phyloP scores from a whole-genome alignment of 2,113 vertebrate genomes.

The Apeltes quadracus region DNA sequence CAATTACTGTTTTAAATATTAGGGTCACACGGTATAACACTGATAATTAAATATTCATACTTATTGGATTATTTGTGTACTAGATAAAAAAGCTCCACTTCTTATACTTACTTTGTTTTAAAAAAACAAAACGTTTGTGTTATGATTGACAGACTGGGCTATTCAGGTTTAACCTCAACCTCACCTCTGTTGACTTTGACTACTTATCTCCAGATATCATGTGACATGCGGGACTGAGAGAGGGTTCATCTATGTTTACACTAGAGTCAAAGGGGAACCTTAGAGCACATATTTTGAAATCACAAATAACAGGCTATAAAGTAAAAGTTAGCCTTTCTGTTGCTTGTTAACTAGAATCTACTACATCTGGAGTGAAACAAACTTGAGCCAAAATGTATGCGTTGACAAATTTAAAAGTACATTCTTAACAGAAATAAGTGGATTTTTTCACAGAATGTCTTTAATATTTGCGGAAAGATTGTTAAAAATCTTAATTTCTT shows the following conservation, averaged over 20 bases:
- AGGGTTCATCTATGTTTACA: neutral
- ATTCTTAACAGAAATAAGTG: neutral
- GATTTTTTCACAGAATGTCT: neutral
- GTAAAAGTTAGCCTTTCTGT: too few relatives aligned
- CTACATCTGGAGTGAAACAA: too few relatives aligned
- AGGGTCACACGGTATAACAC: neutral
- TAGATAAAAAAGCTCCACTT: neutral
- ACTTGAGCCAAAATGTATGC: neutral
- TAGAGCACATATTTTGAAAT: neutral
- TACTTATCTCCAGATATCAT: neutral
- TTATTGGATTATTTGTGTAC: neutral
- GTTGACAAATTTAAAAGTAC: neutral
- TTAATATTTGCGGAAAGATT: neutral
- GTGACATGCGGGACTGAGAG: neutral
- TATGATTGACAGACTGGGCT: neutral
- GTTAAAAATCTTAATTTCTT: neutral
- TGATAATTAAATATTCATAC: neutral
- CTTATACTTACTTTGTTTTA: neutral
- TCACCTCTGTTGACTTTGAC: neutral
- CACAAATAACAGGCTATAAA: neutral
- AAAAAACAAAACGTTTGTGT: neutral
- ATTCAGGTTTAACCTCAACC: neutral
- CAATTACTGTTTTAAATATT: too few relatives aligned
- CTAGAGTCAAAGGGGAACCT: neutral
- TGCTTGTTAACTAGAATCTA: too few relatives aligned